phyloP scores from a whole-genome alignment of 2,888 invertebrate species.

The Micoletzkya japonica region DNA sequence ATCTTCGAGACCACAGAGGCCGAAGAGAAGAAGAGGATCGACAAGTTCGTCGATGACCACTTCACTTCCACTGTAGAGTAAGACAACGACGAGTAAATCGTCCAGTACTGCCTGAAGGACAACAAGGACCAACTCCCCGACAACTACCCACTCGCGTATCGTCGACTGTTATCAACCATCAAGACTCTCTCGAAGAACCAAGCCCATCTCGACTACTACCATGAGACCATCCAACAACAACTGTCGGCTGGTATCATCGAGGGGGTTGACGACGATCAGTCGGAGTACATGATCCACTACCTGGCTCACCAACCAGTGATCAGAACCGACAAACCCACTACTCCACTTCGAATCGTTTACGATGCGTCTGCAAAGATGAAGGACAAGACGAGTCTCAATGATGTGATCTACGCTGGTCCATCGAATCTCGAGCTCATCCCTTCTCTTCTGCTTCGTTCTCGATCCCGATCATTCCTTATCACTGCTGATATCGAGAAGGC shows the following conservation, averaged over 20 bases:
- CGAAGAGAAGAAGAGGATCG: neutral
- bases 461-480: conserved; percentile 25
- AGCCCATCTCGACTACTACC: neutral
- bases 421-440: conserved; percentile 24
- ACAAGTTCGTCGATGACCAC: neutral
- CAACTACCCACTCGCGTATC: neutral
- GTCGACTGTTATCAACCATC: neutral
- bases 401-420: conserved; percentile 34
- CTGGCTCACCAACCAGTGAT: conserved; percentile 7
- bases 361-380: conserved; percentile 34
- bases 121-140: neutral
- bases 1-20: neutral
- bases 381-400: conserved; percentile 33
- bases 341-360: conserved; percentile 34
- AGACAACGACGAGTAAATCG: neutral
- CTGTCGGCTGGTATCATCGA: neutral
- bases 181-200: neutral
- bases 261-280: neutral
- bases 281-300: neutral
- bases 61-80: neutral
- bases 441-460: conserved; percentile 31
- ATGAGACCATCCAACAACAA: conserved; percentile 5
- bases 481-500: conserved; percentile 47
- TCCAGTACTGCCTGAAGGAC: neutral
- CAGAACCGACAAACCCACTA: conserved; percentile 18